Percentiles rank a stretch among this genome's conserved stretches.
These are phyloP conservation scores for Ceratina calcarata DNA, from an alignment of 1,140 invertebrate genomes.

Conservation along the genomic window DNA sequence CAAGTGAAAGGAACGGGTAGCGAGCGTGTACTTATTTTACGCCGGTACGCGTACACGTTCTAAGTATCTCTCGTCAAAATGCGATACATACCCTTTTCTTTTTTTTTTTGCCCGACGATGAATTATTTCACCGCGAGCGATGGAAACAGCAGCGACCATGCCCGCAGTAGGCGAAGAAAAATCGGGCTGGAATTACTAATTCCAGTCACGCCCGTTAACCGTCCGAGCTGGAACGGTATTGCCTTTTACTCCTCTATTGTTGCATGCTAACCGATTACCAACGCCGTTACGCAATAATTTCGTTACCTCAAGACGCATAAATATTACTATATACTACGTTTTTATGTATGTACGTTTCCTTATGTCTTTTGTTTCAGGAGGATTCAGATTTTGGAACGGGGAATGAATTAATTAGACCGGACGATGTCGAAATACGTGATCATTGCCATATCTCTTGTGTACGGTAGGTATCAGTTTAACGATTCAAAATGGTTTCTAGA, in stretches of 20 bases:
- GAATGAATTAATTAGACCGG: too few relatives aligned
- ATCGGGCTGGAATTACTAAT: slow-evolving; percentile 54
- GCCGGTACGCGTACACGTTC: neutral
- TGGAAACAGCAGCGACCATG: neutral
- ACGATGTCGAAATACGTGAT: slow-evolving; percentile 66
- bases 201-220: slow-evolving; percentile 45
- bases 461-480: slow-evolving; percentile 58
- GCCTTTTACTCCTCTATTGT: slow-evolving; percentile 64
- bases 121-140: neutral
- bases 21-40: slow-evolving; percentile 61
- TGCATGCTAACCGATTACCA: slow-evolving; percentile 61
- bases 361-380: too few relatives aligned
- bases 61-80: neutral
- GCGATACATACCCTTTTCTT: neutral
- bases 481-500: too few relatives aligned
- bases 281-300: slow-evolving; percentile 51
- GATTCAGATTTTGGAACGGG: too few relatives aligned
- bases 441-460: slow-evolving; percentile 63
- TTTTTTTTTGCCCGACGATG: neutral
- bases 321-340: neutral
- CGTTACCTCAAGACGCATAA: slow-evolving; percentile 24
- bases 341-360: neutral
- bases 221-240: slow-evolving; percentile 43
- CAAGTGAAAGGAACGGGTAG: slow-evolving; percentile 71
- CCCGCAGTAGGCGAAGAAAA: too few relatives aligned